phyloP scores from a whole-genome alignment of 2,797 vertebrate genomes.

The Bradypodion ventrale region DNA sequence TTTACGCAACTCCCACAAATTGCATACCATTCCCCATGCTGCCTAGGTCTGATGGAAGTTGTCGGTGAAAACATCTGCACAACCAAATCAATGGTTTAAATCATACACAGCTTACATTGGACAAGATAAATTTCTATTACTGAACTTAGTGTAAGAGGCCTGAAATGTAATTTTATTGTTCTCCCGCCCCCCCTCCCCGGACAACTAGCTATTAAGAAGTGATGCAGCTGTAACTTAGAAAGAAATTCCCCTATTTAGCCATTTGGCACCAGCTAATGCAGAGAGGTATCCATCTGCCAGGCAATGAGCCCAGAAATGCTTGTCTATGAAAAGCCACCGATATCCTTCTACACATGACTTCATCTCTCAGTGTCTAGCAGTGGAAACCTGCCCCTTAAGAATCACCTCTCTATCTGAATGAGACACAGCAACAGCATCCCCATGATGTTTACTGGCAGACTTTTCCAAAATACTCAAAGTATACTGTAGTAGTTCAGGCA shows the following conservation, averaged over 20 bases:
- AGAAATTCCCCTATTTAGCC: conserved; percentile 4
- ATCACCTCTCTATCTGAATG: conserved; percentile 4
- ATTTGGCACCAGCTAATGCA: background rate
- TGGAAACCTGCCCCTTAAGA: conserved; percentile 1
- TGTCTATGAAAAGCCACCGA: background rate
- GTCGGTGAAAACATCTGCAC: background rate
- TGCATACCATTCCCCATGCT: background rate
- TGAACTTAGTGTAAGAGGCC: background rate
- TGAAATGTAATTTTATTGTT: conserved; percentile 19
- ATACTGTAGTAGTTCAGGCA: background rate
- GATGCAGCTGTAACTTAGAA: background rate
- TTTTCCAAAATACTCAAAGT: background rate
- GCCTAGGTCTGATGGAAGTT: background rate
- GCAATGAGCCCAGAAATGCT: background rate
- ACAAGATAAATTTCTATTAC: background rate
- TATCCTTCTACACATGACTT: conserved; percentile 3
- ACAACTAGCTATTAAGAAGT: background rate
- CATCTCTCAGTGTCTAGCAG: background rate
- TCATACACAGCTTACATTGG: background rate
- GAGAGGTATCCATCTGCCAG: background rate
- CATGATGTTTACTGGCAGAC: background rate
- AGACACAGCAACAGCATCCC: background rate
- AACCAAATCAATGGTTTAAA: background rate
- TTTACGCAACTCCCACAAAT: background rate
- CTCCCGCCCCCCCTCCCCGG: background rate